Percentiles rank a stretch among this genome's conserved stretches.
Evolutionary conservation across 2,888 invertebrate species (phyloP).

Genomic region (Apodemia duryi): DNA sequence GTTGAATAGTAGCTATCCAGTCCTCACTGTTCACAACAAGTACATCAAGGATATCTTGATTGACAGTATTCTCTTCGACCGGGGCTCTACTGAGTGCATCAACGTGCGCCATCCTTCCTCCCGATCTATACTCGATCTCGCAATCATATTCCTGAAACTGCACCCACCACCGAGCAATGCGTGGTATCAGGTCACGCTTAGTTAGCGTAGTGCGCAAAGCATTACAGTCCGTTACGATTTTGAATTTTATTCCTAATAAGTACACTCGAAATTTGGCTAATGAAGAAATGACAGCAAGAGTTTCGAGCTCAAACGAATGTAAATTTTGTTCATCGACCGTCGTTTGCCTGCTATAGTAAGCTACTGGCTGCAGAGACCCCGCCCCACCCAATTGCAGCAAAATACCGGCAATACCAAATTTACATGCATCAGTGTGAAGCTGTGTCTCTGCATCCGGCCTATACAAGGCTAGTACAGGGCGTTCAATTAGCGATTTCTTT

Average conservation of each 20-base stretch:
- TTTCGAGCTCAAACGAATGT: slow-evolving; percentile 1
- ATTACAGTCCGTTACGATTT: slow-evolving; percentile 4
- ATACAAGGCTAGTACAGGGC: too few relatives aligned
- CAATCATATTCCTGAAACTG: too few relatives aligned
- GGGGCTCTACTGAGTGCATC: slow-evolving; percentile 21
- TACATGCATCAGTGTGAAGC: slow-evolving; percentile 7
- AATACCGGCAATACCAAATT: not conserved
- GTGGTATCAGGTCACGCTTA: too few relatives aligned
- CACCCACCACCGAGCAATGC: slow-evolving; percentile 6
- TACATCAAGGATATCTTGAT: not conserved
- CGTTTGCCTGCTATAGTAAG: slow-evolving; percentile 1
- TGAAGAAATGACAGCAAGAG: not conserved
- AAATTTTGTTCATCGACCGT: not conserved
- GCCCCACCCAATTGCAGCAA: slow-evolving; percentile 17
- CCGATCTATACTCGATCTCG: slow-evolving; percentile 1
- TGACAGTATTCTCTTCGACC: not conserved
- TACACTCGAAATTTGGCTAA: slow-evolving; percentile 3
- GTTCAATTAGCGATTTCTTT: too few relatives aligned
- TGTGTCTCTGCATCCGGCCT: not conserved
- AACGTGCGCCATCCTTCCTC: slow-evolving; percentile 22
- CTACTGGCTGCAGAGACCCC: not conserved
- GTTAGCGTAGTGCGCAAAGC: too few relatives aligned
- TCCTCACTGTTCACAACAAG: not conserved
- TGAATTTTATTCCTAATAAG: slow-evolving; percentile 5
- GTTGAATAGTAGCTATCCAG: slow-evolving; percentile 15